Percentiles rank a stretch among this genome's conserved stretches.
Conservation (phyloP, 2,113 vertebrate species). For the Meriones unguiculatus region DNA sequence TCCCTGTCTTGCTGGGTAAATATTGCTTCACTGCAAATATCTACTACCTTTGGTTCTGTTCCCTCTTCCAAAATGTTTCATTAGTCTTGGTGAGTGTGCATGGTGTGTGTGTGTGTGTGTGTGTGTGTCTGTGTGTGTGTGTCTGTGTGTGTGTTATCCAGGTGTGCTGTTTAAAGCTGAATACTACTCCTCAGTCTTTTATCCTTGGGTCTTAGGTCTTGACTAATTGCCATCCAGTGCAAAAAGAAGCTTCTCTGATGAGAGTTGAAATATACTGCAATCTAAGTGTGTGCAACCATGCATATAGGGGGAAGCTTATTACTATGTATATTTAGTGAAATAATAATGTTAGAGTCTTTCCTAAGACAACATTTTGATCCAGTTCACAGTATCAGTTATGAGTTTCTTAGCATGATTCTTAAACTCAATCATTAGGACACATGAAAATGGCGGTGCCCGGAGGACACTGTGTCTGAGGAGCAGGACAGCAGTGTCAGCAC, state of each 20-base stretch:
- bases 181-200: not conserved
- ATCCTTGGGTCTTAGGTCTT: not conserved
- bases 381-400: not conserved
- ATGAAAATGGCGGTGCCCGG: no score
- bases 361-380: not conserved
- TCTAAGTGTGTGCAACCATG: not conserved
- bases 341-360: no score
- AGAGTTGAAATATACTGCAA: not conserved
- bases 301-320: not conserved
- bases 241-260: not conserved
- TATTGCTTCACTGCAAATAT: not conserved
- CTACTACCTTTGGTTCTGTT: not conserved
- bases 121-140: no score
- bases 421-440: no score
- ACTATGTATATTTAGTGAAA: not conserved
- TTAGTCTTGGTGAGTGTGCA: not conserved
- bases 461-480: no score
- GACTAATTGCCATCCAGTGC: no score
- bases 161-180: not conserved
- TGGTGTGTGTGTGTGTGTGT: no score
- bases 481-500: no score
- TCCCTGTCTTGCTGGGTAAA: not conserved
- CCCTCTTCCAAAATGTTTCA: not conserved
- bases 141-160: no score
- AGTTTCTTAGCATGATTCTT: not conserved